These are phyloP conservation scores for Ceyx cyanopectus DNA, from an alignment of 2,113 vertebrate genomes.

Conservation along the genomic window DNA sequence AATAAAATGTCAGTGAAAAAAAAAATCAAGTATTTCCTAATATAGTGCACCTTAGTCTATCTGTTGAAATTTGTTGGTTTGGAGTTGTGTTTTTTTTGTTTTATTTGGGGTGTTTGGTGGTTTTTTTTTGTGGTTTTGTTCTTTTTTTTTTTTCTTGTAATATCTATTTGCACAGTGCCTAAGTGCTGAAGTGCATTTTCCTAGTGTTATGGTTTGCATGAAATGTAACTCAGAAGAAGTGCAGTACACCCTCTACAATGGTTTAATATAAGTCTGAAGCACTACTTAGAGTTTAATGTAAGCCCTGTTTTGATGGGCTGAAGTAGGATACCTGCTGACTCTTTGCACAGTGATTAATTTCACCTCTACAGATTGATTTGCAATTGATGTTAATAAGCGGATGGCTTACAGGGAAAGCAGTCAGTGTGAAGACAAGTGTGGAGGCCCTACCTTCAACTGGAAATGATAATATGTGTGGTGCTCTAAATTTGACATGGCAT, in stretches of 20 bases:
- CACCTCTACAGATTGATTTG: not conserved
- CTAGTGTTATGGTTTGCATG: conserved; percentile 2
- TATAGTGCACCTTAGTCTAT: conserved; percentile 1
- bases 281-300: conserved; percentile 4
- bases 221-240: conserved; percentile 1
- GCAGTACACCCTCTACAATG: not conserved
- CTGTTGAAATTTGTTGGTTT: not conserved
- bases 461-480: not conserved
- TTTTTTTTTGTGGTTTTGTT: not conserved
- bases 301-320: conserved; percentile 48
- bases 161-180: conserved; percentile 11
- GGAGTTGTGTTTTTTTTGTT: not conserved
- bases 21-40: not conserved
- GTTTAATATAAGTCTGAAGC: conserved; percentile 12
- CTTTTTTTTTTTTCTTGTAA: not conserved
- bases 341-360: conserved; percentile 43
- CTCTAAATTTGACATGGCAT: not conserved
- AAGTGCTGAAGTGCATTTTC: conserved; percentile 33
- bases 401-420: conserved; percentile 33
- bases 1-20: not conserved
- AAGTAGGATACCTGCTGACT: conserved; percentile 53
- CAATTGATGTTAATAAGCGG: conserved; percentile 48
- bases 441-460: not conserved
- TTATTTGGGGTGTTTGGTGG: not conserved
- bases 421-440: not conserved